Evolutionary conservation across 1,140 invertebrate genomes (phyloP).

Genomic region (Micrasema minimum): DNA sequence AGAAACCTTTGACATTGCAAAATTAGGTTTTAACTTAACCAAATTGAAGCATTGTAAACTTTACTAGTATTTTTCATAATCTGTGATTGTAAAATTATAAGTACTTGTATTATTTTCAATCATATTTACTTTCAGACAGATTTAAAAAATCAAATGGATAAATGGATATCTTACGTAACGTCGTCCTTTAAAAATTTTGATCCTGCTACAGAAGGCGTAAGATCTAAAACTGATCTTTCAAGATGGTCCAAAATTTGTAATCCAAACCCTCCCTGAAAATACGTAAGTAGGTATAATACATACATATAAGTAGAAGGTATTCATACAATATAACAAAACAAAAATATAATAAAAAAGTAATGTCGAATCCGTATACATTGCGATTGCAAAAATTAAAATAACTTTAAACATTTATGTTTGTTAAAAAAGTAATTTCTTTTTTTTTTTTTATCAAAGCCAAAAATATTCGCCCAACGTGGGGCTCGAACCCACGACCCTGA

Average conservation of each 20-base stretch:
- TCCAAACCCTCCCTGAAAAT: conserved; percentile 85
- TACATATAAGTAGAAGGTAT: too few relatives aligned
- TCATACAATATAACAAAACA: conserved; percentile 4
- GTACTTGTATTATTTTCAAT: too few relatives aligned
- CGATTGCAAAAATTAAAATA: too few relatives aligned
- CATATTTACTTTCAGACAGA: too few relatives aligned
- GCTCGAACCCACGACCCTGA: conserved; percentile 92
- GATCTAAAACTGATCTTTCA: conserved; percentile 83
- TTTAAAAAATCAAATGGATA: neutral
- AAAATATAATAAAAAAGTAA: conserved; percentile 40
- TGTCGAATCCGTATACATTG: too few relatives aligned
- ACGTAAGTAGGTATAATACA: neutral
- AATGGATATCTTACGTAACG: conserved; percentile 78
- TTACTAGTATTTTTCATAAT: too few relatives aligned
- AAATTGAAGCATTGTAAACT: too few relatives aligned
- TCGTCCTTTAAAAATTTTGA: conserved; percentile 84
- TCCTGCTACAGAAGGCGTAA: conserved; percentile 82
- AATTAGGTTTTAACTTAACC: too few relatives aligned
- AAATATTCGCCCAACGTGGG: conserved; percentile 81
- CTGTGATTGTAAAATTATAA: too few relatives aligned
- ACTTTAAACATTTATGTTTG: too few relatives aligned
- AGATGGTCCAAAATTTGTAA: conserved; percentile 84
- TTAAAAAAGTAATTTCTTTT: too few relatives aligned
- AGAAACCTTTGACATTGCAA: too few relatives aligned
- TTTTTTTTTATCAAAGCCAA: conserved; percentile 55